Base-by-base conservation (phyloP, 2,888 invertebrate species). In the Heteromurus nitidus region DNA sequence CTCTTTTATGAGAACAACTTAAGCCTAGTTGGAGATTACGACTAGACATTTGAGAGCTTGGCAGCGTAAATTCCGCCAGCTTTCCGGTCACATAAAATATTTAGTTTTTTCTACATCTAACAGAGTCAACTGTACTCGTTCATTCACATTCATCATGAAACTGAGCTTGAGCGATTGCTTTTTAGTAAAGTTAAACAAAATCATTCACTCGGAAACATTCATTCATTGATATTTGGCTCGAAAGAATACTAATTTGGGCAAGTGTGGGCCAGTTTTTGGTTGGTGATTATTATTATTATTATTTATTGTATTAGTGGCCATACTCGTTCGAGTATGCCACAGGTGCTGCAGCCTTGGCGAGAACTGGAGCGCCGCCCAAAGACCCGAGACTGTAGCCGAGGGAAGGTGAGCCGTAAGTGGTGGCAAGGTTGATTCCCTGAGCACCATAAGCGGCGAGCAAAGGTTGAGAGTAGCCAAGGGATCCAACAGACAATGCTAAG, bases 351-450 rank as follows among this genome's bases (percentile, higher is more conserved):
- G 69, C 24, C 22, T 70, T 77, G 20, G 30, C n/a, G n/a, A 67
- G 58, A 13, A 68, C 55, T 9, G 70, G 53, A 3, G 64, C 65
- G 42, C 50, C 70, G 24, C 20, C 77, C 0, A 18, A 70, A 13
- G 7, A 2, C 65, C 86, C 86, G 53, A 86, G 75, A 44, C 80
- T 80, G 82, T 85, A 86, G 53, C 86, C 86, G 16, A 86, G 76
- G 53, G 85, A 70, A 73, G 84, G 86, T 13, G 84, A 82, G 22
- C 82, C 81, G 67, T 85, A 86, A 18, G 82, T 83, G 31, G 84
- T 83, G 3, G 80, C 75, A 30, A 83, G 47, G 30, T 76, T 68
- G 24, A 58, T 22, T 50, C 72, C 60, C 31, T 76, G 70, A 11
- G 64, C 65, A 47, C 58, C 77, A 44, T 79, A 79, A 11, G 65